phyloP scores from a whole-genome alignment of 92 coral and sea anemone genomes.

The Heteractis magnifica region DNA sequence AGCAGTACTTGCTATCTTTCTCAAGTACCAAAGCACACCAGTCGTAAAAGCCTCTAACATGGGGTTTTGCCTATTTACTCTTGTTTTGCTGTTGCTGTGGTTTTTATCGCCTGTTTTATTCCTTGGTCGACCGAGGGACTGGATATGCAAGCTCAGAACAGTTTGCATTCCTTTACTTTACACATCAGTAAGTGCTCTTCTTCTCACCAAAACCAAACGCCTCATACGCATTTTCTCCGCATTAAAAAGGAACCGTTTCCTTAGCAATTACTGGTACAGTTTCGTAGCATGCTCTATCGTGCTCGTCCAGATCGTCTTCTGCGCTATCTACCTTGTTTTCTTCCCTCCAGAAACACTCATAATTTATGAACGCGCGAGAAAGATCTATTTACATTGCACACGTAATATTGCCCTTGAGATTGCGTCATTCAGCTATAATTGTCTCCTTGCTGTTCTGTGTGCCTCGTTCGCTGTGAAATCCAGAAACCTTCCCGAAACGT shows the following conservation, averaged over 20 bases:
- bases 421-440: conserved; percentile 72
- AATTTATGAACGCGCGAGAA: conserved; percentile 33
- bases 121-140: conserved; percentile 69
- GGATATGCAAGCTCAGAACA: conserved; percentile 61
- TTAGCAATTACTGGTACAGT: conserved; percentile 81
- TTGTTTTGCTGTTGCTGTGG: conserved; percentile 62
- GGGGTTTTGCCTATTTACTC: conserved; percentile 67
- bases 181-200: conserved; percentile 81
- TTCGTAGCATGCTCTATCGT: conserved; percentile 74
- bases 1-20: conserved; percentile 66
- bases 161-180: conserved; percentile 65
- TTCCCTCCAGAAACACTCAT: conserved; percentile 61
- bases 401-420: conserved; percentile 57
- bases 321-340: conserved; percentile 46
- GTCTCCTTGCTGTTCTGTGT: conserved; percentile 65
- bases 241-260: conserved; percentile 67
- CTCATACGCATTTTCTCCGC: conserved; percentile 87
- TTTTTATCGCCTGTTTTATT: conserved; percentile 65
- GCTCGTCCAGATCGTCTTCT: conserved; percentile 59
- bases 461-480: conserved; percentile 77
- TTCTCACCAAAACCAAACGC: conserved; percentile 89
- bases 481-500: conserved; percentile 78
- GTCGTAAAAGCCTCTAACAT: conserved; percentile 86
- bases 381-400: conserved; percentile 59
- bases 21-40: conserved; percentile 77